phyloP scores from a whole-genome alignment of 1,140 invertebrate genomes.

The Zaprionus nigranus region DNA sequence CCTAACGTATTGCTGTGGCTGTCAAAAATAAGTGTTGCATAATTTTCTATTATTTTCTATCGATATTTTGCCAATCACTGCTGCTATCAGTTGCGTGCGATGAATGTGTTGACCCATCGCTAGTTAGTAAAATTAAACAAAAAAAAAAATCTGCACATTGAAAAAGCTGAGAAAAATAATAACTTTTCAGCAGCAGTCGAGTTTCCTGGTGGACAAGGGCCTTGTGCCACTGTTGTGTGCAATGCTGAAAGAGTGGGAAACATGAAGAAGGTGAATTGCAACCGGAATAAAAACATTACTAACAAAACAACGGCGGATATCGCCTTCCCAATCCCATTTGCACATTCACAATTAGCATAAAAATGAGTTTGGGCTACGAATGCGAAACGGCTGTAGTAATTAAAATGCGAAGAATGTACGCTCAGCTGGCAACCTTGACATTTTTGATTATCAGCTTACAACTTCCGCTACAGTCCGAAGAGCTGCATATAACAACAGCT shows the following conservation, averaged over 20 bases:
- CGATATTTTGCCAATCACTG: constrained; percentile 25
- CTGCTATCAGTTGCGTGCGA: not conserved
- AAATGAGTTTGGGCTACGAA: constrained; percentile 53
- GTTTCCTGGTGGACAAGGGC: constrained; percentile 26
- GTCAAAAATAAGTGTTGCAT: constrained; percentile 19
- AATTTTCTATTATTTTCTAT: not conserved
- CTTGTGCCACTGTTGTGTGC: constrained; percentile 40
- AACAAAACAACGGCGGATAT: constrained; percentile 36
- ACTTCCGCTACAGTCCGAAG: constrained; percentile 51
- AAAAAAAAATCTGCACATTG: constrained; percentile 29
- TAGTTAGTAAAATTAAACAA: constrained; percentile 51
- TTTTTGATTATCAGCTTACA: constrained; percentile 65
- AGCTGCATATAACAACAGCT: constrained; percentile 42
- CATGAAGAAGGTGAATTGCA: constrained; percentile 33
- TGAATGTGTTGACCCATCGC: constrained; percentile 21
- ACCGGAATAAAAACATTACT: constrained; percentile 31
- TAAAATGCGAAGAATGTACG: constrained; percentile 82
- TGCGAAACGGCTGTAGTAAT: constrained; percentile 49
- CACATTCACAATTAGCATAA: constrained; percentile 70
- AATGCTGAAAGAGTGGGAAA: constrained; percentile 49
- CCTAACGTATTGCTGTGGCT: constrained; percentile 25
- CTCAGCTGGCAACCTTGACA: constrained; percentile 75
- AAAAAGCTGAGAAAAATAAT: constrained; percentile 29
- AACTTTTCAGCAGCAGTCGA: constrained; percentile 22
- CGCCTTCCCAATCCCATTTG: constrained; percentile 29